Evolutionary conservation across 2,113 vertebrate species (phyloP), one percentile per base, ranked within the genome.

Genomic region (Oryzias woworae): DNA sequence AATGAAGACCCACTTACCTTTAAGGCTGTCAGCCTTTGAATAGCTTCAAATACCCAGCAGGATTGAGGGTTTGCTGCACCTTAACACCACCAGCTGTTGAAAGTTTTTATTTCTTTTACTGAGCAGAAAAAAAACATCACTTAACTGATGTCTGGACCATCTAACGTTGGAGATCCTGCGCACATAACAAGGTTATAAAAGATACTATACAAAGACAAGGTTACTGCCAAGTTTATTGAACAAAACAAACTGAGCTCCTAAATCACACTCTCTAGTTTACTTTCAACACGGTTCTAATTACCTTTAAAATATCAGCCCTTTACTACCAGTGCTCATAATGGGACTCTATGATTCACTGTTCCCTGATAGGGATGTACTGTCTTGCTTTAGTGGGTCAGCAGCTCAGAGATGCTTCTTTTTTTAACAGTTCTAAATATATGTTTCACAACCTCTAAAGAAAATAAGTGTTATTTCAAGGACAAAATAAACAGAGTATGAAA

Each of bases 1-100:
- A 54, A 48, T 24, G 54, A 64, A 57, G 65, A 55, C 49, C 36
- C 22, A 41, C 44, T 60, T 53, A 56, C 52, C 12, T 53, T 53
- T 44, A 45, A 15, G 18, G 28, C 53, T 10, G 28, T 54, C 60
- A 53, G 53, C 12, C 36, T 36, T 36, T 36, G 36, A 36, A 62
- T 49, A 68, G 66, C 66, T 75, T 73, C 70, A 78, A 78, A 80
- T 53, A 72, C 14, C 46, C 68, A 4, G 28, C 48, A 23, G 51
- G 52, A 73, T 60, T 45, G 26, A 36, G n/a, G 53, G 48, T 58
- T 55, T 55, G 18, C 53, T 77, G 24, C 60, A 44, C 72, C 71
- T 73, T 41, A 53, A 26, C 53, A 20, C 53, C 58, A 31, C 36
- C 10, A 14, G 49, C 60, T 67, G 54, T 45, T 65, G 47, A 23